A percentile compares a stretch with the other conserved stretches of the same genome.
Conservation (phyloP, 92 coral and sea anemone genomes). For the Porites rus region DNA sequence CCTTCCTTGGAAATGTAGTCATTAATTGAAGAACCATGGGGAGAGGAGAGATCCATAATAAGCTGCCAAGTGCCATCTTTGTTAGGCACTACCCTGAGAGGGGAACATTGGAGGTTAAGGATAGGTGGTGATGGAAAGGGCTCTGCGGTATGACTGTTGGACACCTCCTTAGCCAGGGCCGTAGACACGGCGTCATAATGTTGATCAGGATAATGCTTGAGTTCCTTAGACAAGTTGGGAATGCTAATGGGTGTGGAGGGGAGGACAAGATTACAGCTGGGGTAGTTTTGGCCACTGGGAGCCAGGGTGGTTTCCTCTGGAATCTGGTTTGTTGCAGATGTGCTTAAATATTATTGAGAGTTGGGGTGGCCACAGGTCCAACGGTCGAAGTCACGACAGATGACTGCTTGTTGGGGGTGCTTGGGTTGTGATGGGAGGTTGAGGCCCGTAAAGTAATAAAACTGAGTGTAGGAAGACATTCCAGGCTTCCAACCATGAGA, state of each 20-base stretch:
- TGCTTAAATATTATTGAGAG: no score
- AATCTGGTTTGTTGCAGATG: no score
- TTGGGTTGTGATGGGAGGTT: background rate
- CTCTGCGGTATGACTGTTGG: background rate
- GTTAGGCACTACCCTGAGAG: background rate
- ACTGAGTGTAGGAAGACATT: background rate
- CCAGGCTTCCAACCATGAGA: no score
- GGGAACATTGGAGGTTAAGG: no score
- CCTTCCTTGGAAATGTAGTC: conserved; percentile 23
- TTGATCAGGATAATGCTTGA: background rate
- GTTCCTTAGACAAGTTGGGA: background rate
- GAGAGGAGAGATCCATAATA: background rate
- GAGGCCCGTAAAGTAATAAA: background rate
- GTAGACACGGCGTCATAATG: background rate
- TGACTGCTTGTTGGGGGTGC: background rate
- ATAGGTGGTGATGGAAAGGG: background rate
- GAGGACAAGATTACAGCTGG: background rate
- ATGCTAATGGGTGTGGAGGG: background rate
- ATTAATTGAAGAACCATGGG: conserved; percentile 4
- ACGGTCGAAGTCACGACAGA: background rate
- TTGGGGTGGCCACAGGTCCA: background rate
- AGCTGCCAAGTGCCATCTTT: background rate
- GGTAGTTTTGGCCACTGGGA: background rate
- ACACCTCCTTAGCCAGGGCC: background rate
- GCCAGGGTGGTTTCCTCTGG: no score